Evolutionary conservation across 2,888 invertebrate genomes (phyloP).

Genomic region (Brenthis hecate): DNA sequence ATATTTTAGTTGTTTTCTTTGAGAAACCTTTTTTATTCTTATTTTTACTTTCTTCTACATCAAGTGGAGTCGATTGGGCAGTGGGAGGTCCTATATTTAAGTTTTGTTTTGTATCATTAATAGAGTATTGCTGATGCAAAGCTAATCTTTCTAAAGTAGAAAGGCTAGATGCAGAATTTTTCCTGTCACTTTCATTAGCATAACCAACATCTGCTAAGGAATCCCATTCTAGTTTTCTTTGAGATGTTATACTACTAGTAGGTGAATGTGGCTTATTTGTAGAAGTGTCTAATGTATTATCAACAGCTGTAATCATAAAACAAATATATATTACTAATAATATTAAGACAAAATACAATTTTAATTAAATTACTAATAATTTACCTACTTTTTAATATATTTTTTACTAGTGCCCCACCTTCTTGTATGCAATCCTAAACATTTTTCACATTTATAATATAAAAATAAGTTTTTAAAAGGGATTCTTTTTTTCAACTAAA

Average conservation of each 20-base stretch:
- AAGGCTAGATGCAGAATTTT: conserved; percentile 72
- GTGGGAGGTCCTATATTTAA: conserved; percentile 68
- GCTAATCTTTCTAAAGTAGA: conserved; percentile 85
- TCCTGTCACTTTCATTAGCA: conserved; percentile 81
- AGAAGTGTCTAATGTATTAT: conserved; percentile 65
- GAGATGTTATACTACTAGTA: conserved; percentile 88
- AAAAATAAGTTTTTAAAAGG: no score
- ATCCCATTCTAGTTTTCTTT: conserved; percentile 92
- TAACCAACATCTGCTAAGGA: conserved; percentile 94
- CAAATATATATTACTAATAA: no score
- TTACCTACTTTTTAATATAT: not conserved
- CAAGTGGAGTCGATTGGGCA: conserved; percentile 80
- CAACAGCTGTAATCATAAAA: conserved; percentile 60
- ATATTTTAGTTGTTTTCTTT: conserved; percentile 66
- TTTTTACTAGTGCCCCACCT: no score
- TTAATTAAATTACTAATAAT: not conserved
- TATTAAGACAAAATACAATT: no score
- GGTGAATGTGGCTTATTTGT: conserved; percentile 83
- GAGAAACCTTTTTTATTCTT: conserved; percentile 58
- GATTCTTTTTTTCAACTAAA: no score
- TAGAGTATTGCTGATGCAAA: conserved; percentile 75
- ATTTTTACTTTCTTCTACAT: conserved; percentile 55
- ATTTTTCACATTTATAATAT: no score
- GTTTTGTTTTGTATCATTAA: conserved; percentile 63
- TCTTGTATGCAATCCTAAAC: no score